Conservation (phyloP, 2,797 vertebrate genomes). For the Sandelia bainsii region DNA sequence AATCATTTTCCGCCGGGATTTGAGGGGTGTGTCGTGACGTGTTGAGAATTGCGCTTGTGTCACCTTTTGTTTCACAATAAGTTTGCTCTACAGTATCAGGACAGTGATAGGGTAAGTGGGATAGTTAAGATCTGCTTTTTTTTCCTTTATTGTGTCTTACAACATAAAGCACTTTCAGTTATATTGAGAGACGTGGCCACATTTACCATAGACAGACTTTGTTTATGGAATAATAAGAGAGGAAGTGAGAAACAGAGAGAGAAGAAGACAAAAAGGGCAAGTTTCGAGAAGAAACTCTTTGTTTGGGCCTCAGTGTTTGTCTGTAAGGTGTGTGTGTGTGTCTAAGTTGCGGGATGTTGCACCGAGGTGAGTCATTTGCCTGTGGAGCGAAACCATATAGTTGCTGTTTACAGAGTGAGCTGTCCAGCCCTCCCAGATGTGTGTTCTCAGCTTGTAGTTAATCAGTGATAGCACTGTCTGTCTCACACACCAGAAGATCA, state of each 20-base stretch:
- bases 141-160: background rate
- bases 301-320: conserved; percentile 41
- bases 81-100: background rate
- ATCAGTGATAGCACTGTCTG: conserved; percentile 58
- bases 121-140: no score
- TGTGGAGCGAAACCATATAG: conserved; percentile 56
- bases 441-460: conserved; percentile 60
- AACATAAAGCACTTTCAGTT: background rate
- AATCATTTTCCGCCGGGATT: background rate
- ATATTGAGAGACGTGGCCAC: background rate
- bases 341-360: conserved; percentile 42
- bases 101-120: no score
- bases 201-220: background rate
- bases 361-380: conserved; percentile 69
- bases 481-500: conserved; percentile 20
- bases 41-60: conserved; percentile 4
- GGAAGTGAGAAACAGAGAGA: conserved; percentile 5
- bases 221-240: conserved; percentile 26
- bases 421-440: conserved; percentile 57
- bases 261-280: conserved; percentile 20
- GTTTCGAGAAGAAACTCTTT: conserved; percentile 41
- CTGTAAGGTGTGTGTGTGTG: conserved; percentile 19
- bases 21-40: background rate
- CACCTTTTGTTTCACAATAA: conserved; percentile 4
- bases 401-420: conserved; percentile 59